phyloP scores from a whole-genome alignment of 2,888 invertebrate species.

The Cantharis rustica region DNA sequence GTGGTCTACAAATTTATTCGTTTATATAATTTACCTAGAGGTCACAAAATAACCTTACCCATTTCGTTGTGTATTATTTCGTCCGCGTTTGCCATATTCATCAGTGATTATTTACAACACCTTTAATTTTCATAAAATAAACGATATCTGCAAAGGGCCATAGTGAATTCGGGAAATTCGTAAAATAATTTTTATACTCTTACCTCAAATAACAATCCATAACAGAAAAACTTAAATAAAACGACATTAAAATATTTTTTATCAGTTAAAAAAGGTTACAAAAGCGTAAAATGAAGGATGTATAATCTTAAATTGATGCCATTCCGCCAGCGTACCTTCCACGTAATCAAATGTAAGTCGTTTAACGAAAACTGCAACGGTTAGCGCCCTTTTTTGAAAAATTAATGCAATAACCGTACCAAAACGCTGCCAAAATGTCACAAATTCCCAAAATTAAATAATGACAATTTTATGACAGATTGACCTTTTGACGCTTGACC shows the following conservation, averaged over 20 bases:
- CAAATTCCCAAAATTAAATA: slow-evolving; percentile 22
- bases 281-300: neutral
- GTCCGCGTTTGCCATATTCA: slow-evolving; percentile 18
- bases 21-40: neutral
- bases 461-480: slow-evolving; percentile 25
- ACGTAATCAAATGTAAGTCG: neutral
- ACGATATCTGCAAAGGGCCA: neutral
- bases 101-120: neutral
- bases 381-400: neutral
- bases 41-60: neutral
- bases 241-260: neutral
- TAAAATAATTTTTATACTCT: neutral
- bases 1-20: slow-evolving; percentile 12
- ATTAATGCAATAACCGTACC: neutral
- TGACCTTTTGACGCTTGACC: slow-evolving; percentile 25
- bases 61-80: slow-evolving; percentile 9
- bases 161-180: neutral
- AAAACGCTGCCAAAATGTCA: slow-evolving; percentile 26
- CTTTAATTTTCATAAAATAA: neutral
- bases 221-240: neutral
- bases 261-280: neutral
- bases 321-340: neutral
- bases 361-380: neutral
- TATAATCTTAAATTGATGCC: neutral
- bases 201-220: neutral